These are phyloP conservation scores for Heterotis niloticus DNA, from an alignment of 2,113 vertebrate genomes.

Conservation along the genomic window DNA sequence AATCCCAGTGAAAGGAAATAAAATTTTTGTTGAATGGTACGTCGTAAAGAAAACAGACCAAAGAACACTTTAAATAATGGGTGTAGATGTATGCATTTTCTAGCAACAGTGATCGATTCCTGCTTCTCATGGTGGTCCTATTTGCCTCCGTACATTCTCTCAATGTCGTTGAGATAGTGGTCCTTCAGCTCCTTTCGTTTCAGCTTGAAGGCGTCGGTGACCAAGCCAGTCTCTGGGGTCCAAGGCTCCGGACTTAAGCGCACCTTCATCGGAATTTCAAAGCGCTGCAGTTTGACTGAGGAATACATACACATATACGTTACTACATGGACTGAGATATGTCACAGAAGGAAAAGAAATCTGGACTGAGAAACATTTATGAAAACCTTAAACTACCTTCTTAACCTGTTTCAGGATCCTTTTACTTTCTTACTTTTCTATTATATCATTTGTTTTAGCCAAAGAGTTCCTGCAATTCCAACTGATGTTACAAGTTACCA, in stretches of 20 bases:
- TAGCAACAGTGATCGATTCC: neutral
- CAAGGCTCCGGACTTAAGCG: slow-evolving; percentile 85
- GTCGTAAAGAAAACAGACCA: neutral
- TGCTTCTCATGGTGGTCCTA: slow-evolving; percentile 45
- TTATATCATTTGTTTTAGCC: no score
- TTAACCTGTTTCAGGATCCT: neutral
- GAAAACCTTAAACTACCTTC: neutral
- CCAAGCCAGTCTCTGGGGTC: slow-evolving; percentile 94
- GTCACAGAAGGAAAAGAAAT: slow-evolving; percentile 6
- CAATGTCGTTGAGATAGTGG: slow-evolving; percentile 89
- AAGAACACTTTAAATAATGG: neutral
- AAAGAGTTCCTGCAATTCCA: neutral
- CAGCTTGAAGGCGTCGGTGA: slow-evolving; percentile 96
- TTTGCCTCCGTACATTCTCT: slow-evolving; percentile 94
- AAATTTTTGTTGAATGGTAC: neutral
- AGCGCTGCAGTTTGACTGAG: slow-evolving; percentile 87
- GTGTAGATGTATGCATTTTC: neutral
- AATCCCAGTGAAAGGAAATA: neutral
- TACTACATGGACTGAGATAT: neutral
- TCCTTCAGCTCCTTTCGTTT: slow-evolving; percentile 94
- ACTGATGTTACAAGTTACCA: neutral
- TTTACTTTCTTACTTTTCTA: no score
- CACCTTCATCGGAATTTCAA: slow-evolving; percentile 92
- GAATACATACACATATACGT: neutral
- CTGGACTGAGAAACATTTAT: neutral